phyloP scores from a whole-genome alignment of 2,113 vertebrate genomes.

The Atlantisia rogersi region DNA sequence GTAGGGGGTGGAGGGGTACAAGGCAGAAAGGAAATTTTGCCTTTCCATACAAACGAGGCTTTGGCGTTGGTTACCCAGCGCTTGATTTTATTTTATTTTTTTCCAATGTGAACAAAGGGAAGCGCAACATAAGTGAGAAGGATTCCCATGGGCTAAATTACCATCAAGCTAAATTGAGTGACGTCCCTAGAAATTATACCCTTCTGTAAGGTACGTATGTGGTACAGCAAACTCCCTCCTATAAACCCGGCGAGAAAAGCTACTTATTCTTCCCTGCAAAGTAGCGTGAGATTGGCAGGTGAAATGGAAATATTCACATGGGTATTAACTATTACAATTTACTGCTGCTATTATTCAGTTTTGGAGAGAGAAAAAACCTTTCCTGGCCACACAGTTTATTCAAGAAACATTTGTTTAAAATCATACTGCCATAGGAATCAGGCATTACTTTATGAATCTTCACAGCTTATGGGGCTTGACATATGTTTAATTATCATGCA shows the following conservation, averaged over 20 bases:
- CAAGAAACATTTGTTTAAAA: conserved; percentile 4
- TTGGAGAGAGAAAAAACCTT: not conserved
- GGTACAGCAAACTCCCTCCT: not conserved
- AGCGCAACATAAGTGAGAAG: not conserved
- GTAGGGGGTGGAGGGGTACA: too few species aligned
- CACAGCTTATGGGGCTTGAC: not conserved
- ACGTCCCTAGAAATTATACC: not conserved
- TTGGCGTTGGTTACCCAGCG: not conserved
- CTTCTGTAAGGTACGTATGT: not conserved
- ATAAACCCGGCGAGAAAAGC: not conserved
- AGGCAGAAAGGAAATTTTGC: not conserved
- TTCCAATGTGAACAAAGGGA: not conserved
- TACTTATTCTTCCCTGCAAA: not conserved
- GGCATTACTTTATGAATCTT: not conserved
- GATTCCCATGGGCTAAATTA: conserved; percentile 28
- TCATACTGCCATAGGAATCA: not conserved
- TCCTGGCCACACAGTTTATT: not conserved
- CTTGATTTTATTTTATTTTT: not conserved
- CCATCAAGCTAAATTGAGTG: not conserved
- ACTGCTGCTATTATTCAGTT: not conserved
- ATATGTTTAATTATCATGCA: not conserved
- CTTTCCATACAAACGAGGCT: not conserved
- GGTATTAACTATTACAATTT: not conserved
- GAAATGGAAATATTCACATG: conserved; percentile 10
- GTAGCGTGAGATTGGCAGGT: not conserved